These are phyloP conservation scores for Herpetotheres cachinnans DNA, from an alignment of 2,113 vertebrate species.

Conservation along the genomic window DNA sequence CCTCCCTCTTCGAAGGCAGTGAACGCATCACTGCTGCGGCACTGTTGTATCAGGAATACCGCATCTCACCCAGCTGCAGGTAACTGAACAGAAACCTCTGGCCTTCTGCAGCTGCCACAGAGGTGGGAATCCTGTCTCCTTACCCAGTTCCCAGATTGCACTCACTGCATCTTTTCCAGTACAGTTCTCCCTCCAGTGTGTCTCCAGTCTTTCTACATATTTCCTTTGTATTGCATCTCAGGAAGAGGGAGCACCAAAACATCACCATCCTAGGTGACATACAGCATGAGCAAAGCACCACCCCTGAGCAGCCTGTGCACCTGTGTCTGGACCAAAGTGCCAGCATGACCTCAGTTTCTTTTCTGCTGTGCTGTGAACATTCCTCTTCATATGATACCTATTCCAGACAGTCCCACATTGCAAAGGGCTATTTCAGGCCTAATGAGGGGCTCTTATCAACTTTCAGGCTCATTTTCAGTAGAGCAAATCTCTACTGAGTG, in stretches of 20 bases:
- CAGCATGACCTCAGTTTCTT: neutral
- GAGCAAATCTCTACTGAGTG: neutral
- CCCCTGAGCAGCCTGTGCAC: neutral
- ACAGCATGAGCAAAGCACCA: neutral
- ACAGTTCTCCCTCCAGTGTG: neutral
- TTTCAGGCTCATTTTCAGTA: slow-evolving; percentile 22
- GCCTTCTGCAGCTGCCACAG: neutral
- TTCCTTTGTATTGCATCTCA: neutral
- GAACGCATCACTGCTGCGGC: fast-evolving
- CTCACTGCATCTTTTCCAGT: neutral
- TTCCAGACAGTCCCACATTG: neutral
- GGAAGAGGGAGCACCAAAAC: neutral
- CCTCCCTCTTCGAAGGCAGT: neutral
- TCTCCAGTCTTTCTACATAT: neutral
- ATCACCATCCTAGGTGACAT: neutral
- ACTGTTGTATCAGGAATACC: neutral
- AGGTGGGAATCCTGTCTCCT: neutral
- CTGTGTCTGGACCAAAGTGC: neutral
- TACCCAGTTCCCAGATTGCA: neutral
- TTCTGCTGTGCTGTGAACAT: neutral
- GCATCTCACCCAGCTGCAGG: neutral
- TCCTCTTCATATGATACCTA: neutral
- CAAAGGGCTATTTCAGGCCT: slow-evolving; percentile 24
- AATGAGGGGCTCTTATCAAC: slow-evolving; percentile 23
- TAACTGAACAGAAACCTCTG: neutral